Evolutionary conservation across 2,113 vertebrate genomes (phyloP).

Genomic region (Plestiodon gilberti): DNA sequence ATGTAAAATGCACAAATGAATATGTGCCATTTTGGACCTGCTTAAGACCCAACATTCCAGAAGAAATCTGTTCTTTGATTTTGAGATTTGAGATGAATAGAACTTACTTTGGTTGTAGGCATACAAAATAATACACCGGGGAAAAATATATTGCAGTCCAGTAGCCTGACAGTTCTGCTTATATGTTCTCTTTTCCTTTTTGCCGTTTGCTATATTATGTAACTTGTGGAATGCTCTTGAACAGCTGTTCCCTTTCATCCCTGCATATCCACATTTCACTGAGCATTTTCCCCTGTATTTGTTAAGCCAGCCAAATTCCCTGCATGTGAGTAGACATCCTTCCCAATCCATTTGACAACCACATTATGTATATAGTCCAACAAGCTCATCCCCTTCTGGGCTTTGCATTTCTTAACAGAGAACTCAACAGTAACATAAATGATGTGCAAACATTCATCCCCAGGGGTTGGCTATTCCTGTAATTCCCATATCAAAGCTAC

Average conservation of each 20-base stretch:
- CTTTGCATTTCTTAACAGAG: neutral
- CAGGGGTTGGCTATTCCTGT: neutral
- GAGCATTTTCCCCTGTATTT: slow-evolving; percentile 9
- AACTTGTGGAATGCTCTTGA: neutral
- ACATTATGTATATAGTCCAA: neutral
- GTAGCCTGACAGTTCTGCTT: neutral
- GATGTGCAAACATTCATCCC: neutral
- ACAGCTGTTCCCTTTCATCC: neutral
- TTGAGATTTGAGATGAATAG: neutral
- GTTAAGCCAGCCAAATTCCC: slow-evolving; percentile 13
- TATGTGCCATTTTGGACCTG: neutral
- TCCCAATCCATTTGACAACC: slow-evolving; percentile 3
- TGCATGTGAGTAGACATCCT: neutral
- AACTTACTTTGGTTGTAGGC: neutral
- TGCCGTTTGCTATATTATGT: neutral
- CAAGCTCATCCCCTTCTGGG: neutral
- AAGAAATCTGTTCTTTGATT: neutral
- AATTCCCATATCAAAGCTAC: slow-evolving; percentile 10
- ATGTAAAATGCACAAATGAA: neutral
- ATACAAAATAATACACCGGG: rapidly evolving
- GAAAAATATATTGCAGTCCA: neutral
- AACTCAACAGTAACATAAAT: neutral
- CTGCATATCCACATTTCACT: neutral
- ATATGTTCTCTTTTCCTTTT: neutral
- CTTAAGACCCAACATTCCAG: neutral